Percentiles rank a stretch among this genome's conserved stretches.
phyloP scores from a whole-genome alignment of 2,888 invertebrate genomes.

The Resseliella maxima region DNA sequence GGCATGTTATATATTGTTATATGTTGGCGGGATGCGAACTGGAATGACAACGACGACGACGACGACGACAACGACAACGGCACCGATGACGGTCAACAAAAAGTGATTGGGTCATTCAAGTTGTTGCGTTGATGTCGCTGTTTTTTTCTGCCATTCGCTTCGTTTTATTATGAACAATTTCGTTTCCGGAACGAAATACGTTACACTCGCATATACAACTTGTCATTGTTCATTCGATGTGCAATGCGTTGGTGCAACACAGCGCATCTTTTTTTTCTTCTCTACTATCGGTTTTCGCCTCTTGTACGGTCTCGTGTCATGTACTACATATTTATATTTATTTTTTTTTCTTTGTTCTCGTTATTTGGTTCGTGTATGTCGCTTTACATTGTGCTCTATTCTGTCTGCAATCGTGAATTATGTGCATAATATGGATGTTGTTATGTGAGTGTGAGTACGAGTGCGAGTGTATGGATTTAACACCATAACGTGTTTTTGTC shows the following conservation, averaged over 20 bases:
- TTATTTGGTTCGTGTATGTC: background rate
- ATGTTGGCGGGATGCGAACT: background rate
- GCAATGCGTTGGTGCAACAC: constrained; percentile 28
- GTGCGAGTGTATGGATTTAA: constrained; percentile 29
- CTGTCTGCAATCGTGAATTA: constrained; percentile 53
- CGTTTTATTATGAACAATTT: constrained; percentile 53
- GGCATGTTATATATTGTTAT: too few relatives aligned
- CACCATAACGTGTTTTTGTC: constrained; percentile 18
- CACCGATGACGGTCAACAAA: constrained; percentile 9
- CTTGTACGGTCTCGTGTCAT: constrained; percentile 20
- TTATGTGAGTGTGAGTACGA: too few relatives aligned
- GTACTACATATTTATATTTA: constrained; percentile 16
- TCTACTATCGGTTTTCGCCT: background rate
- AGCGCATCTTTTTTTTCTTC: background rate
- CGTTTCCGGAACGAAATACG: constrained; percentile 54
- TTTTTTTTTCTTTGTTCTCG: background rate
- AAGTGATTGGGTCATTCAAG: constrained; percentile 53
- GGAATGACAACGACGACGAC: background rate
- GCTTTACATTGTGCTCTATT: background rate
- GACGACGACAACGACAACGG: background rate
- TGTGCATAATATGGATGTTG: constrained; percentile 53
- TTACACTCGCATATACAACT: constrained; percentile 34
- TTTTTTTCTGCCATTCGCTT: constrained; percentile 25
- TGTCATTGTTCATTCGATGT: constrained; percentile 54
- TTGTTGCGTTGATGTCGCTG: constrained; percentile 18